Evolutionary conservation across 1,140 invertebrate genomes (phyloP), one percentile per base, ranked within the genome.

Genomic region (Zaprionus taronus): DNA sequence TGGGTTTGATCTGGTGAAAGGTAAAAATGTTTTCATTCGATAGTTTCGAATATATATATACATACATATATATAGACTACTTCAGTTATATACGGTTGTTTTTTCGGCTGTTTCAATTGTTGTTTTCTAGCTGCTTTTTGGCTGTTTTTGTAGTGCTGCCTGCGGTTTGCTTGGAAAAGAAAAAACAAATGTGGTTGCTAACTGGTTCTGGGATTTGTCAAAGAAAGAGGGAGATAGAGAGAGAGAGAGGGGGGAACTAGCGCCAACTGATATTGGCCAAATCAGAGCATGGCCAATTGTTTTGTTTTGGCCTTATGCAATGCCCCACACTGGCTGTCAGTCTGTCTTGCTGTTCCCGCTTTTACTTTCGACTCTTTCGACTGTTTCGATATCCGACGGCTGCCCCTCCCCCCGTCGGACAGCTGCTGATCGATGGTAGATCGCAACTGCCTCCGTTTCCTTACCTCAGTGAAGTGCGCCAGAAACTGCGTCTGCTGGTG

Each of bases 401-500:
- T 77, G 2, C 6, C 41, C 31, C 14, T 24, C 12, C 34, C 38
- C 34, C 38, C 24, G 26, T 49, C 56, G 38, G 44, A 22, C 65
- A 58, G 26, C 47, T 60, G 56, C 47, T 49, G 57, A 31, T 51
- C 20, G 47, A 38, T 26, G 66, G 3, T 15, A 58, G 61, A 44
- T 74, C 61, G 57, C 72, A 36, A 68, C 62, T 53, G 73, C 47
- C 22, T 51, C 22, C 34, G 51, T 75, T 81, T 83, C 60, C 72
- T 34, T 51, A 51, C 55, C 51, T 92, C 91, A 58, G 68, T 91
- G 72, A 91, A 93, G 61, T 92, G 91, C 56, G 89, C 74, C 78
- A 91, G 70, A 79, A 92, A 92, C 69, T 92, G 91, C 79, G 91
- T 83, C 76, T 92, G 91, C 62, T 92, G 91, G 60, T 92, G 91